Evolutionary conservation across 2,797 vertebrate species (phyloP).

Genomic region (Malacoctenus gilli): DNA sequence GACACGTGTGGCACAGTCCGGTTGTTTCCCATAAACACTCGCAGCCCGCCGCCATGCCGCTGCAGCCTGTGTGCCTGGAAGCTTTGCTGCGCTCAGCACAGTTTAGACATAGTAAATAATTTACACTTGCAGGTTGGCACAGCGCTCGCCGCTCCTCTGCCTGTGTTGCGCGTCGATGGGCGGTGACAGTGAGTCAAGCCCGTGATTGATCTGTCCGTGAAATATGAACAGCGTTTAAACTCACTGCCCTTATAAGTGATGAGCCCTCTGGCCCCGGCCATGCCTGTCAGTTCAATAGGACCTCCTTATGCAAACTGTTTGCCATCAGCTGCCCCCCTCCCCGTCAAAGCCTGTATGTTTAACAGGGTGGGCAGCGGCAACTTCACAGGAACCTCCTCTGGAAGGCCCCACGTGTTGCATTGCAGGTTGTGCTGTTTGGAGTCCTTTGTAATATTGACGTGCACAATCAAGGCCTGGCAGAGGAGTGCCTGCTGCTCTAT

Average conservation of each 20-base stretch:
- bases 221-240: constrained; percentile 54
- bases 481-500: constrained; percentile 30
- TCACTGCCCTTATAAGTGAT: constrained; percentile 22
- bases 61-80: constrained; percentile 43
- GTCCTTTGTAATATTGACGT: constrained; percentile 48
- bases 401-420: constrained; percentile 36
- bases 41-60: constrained; percentile 46
- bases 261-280: constrained; percentile 18
- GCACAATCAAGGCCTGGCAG: constrained; percentile 28
- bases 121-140: constrained; percentile 71
- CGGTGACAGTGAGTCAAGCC: constrained; percentile 39
- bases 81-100: constrained; percentile 80
- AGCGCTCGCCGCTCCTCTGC: constrained; percentile 53
- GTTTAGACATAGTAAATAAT: constrained; percentile 82
- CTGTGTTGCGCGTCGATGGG: constrained; percentile 38
- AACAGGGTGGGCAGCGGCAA: constrained; percentile 17
- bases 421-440: constrained; percentile 45
- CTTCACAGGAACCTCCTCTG: constrained; percentile 19
- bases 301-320: constrained; percentile 28
- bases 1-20: constrained; percentile 10
- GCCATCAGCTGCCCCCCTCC: not conserved
- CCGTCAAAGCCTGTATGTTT: constrained; percentile 18
- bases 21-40: constrained; percentile 11
- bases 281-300: constrained; percentile 15
- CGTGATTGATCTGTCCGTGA: constrained; percentile 60